Conservation (phyloP, 2,888 invertebrate genomes). For the Leuctra nigra region DNA sequence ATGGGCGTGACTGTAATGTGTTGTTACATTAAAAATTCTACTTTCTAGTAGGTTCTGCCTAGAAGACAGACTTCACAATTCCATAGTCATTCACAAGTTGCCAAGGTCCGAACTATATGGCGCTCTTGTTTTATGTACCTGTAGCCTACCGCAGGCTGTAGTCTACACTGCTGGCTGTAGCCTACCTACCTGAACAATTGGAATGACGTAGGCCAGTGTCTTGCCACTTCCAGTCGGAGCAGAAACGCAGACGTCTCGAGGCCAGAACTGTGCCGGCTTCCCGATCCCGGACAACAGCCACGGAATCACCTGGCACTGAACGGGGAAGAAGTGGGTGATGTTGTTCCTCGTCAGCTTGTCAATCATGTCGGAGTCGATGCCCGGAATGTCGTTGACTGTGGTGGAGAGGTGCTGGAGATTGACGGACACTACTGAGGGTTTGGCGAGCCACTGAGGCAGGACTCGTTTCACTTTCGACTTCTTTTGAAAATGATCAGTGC, state of each 20-base stretch:
- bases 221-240: conserved; percentile 98
- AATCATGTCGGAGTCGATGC: conserved; percentile 57
- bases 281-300: conserved; percentile 61
- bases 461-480: conserved; percentile 56
- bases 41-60: too few relatives aligned
- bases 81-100: too few relatives aligned
- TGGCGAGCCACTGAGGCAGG: conserved; percentile 80
- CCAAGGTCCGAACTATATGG: too few relatives aligned
- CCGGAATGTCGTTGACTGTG: conserved; percentile 49
- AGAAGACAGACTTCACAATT: too few relatives aligned
- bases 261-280: conserved; percentile 56
- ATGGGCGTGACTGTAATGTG: too few relatives aligned
- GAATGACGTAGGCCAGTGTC: conserved; percentile 89
- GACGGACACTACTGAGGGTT: conserved; percentile 71
- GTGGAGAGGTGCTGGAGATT: conserved; percentile 53
- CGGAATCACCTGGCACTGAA: conserved; percentile 71
- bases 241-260: conserved; percentile 90
- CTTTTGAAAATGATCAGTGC: conserved; percentile 48
- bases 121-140: too few relatives aligned
- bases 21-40: too few relatives aligned
- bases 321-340: conserved; percentile 76
- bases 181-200: conserved; percentile 65
- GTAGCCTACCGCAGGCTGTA: too few relatives aligned
- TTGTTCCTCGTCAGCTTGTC: conserved; percentile 59
- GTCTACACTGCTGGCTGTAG: too few relatives aligned